phyloP scores from a whole-genome alignment of 2,113 vertebrate genomes.

The Gopherus evgoodei region DNA sequence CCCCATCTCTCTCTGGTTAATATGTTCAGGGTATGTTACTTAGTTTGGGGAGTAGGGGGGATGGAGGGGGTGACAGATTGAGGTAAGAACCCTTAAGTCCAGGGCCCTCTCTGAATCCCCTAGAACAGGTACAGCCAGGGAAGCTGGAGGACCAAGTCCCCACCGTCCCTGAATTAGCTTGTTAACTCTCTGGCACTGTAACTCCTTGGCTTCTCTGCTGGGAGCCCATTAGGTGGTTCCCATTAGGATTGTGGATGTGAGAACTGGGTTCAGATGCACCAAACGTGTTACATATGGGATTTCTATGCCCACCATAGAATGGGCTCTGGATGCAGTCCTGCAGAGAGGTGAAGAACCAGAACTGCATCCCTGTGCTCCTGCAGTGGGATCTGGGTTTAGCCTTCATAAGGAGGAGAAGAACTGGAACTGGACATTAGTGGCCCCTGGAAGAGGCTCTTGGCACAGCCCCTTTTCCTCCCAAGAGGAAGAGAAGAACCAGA shows the following conservation, averaged over 20 bases:
- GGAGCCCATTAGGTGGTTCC: fast-evolving
- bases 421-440: not conserved
- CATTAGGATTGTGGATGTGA: fast-evolving
- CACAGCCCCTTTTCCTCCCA: constrained; percentile 31
- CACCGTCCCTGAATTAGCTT: not conserved
- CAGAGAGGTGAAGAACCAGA: not conserved
- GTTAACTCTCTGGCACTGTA: not conserved
- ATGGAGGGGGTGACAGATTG: not conserved
- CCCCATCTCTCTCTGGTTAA: not conserved
- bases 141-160: no score
- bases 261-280: not conserved
- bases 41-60: not conserved
- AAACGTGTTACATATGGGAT: not conserved
- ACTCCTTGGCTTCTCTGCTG: not conserved
- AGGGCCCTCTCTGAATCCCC: fast-evolving
- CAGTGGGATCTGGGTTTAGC: not conserved
- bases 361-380: not conserved
- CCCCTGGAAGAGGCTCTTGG: constrained; percentile 10
- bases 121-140: fast-evolving
- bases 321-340: not conserved
- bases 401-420: not conserved
- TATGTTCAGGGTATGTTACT: not conserved
- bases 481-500: not conserved
- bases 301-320: not conserved
- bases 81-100: not conserved